Evolutionary conservation across 2,113 vertebrate genomes (phyloP), one percentile per base, ranked within the genome.

Genomic region (Ictalurus furcatus): DNA sequence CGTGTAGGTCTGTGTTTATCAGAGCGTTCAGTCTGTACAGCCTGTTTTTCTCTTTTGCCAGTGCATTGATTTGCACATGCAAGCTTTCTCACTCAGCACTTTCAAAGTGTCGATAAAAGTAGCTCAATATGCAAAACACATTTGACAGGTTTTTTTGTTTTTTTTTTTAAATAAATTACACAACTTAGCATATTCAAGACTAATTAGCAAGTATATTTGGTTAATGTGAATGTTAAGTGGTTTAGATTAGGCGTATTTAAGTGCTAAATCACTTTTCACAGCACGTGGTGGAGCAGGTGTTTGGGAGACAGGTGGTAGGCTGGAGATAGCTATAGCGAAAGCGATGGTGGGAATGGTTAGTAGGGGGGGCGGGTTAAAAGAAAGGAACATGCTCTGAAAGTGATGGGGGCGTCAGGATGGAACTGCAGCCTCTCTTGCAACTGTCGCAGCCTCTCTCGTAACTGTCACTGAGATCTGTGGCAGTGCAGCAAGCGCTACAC

Each of bases 381-480:
- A 92, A 95, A 88, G 93, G 91, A 93, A 96, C 95, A 96, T 92
- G 95, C 89, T 92, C 93, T 91, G 87, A 90, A 95, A 95, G 95
- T 95, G 95, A 96, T 94, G 93, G 94, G 93, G 92, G 93, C 93
- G 93, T 94, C 95, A 93, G 94, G 92, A 95, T 40, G 95, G 94
- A 96, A 95, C 94, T 71, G 82, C 65, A 89, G 85, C 88, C 91
- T 89, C 86, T 86, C 89, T 93, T 92, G 91, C 84, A 90, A 92
- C 94, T 95, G 95, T 96, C 95, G 96, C 92, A 76, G 84, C 76
- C 92, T 88, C 86, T 86, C 90, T 93, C 92, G 92, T 82, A 91
- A 91, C 94, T 95, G 95, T 96, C 95, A 96, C 91, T 73, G 84
- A 78, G 85, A 89, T 92, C 87, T 74, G 88, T 87, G 65, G 56